Evolutionary conservation across 2,888 invertebrate species (phyloP).

Genomic region (Eupithecia dodoneata): DNA sequence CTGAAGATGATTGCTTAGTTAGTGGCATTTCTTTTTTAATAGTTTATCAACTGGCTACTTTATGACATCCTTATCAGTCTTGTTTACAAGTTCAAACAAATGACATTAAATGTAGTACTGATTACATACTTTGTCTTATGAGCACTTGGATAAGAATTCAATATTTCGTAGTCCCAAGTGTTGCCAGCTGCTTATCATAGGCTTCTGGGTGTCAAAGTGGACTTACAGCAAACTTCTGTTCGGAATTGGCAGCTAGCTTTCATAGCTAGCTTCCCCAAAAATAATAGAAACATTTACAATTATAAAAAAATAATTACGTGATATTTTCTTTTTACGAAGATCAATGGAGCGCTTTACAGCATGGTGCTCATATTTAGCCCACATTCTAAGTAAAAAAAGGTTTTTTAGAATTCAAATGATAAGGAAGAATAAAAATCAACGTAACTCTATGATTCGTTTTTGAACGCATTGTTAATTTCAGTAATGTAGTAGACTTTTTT

Average conservation of each 20-base stretch:
- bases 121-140: not conserved
- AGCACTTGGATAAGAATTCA: not conserved
- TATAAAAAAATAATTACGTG: not conserved
- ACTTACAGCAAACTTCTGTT: conserved; percentile 72
- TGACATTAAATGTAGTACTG: not conserved
- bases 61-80: not conserved
- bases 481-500: no score
- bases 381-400: no score
- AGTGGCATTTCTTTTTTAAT: not conserved
- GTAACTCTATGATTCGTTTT: no score
- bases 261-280: conserved; percentile 70
- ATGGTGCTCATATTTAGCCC: not conserved
- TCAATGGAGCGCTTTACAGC: not conserved
- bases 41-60: not conserved
- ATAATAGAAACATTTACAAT: conserved; percentile 63
- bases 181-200: conserved; percentile 72
- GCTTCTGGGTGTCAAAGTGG: conserved; percentile 82
- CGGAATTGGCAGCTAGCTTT: conserved; percentile 73
- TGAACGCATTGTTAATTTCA: no score
- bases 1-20: not conserved
- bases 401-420: no score
- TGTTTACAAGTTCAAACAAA: not conserved
- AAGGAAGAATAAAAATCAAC: no score
- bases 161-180: conserved; percentile 72
- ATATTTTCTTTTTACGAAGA: not conserved